Conservation (phyloP, 2,888 invertebrate genomes). For the Dorcus hopei region DNA sequence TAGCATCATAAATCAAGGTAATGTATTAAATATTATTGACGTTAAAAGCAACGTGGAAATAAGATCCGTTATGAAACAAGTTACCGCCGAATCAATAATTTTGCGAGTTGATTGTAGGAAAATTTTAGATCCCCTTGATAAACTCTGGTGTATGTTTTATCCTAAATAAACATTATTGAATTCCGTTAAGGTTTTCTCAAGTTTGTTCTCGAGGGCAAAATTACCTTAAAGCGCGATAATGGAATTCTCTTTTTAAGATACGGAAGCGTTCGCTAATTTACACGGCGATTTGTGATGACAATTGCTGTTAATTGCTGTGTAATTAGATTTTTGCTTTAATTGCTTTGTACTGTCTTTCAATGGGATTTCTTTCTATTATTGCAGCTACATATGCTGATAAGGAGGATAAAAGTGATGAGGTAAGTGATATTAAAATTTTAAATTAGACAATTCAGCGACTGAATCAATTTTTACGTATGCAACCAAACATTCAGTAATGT, state of each 20-base stretch:
- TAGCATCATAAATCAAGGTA: conserved; percentile 29
- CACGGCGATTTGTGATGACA: too few species aligned
- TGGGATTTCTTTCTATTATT: conserved; percentile 13
- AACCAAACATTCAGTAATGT: too few species aligned
- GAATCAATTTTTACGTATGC: too few species aligned
- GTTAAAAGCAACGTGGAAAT: not conserved
- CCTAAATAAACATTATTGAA: not conserved
- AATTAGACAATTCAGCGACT: too few species aligned
- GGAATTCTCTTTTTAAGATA: not conserved
- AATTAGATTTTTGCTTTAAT: too few species aligned
- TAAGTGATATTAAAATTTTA: conserved; percentile 10
- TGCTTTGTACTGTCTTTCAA: too few species aligned
- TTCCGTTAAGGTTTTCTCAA: not conserved
- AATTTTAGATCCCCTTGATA: not conserved
- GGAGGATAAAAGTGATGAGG: conserved; percentile 27
- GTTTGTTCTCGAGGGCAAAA: too few species aligned
- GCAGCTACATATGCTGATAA: conserved; percentile 27
- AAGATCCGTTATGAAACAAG: not conserved
- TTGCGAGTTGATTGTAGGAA: not conserved
- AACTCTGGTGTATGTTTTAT: not conserved
- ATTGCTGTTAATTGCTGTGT: too few species aligned
- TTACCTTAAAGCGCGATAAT: not conserved
- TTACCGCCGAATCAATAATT: not conserved
- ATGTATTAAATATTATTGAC: conserved; percentile 7
- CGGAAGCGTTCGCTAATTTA: not conserved